Conservation (phyloP, 2,113 vertebrate species). For the Pelodiscus sinensis region DNA sequence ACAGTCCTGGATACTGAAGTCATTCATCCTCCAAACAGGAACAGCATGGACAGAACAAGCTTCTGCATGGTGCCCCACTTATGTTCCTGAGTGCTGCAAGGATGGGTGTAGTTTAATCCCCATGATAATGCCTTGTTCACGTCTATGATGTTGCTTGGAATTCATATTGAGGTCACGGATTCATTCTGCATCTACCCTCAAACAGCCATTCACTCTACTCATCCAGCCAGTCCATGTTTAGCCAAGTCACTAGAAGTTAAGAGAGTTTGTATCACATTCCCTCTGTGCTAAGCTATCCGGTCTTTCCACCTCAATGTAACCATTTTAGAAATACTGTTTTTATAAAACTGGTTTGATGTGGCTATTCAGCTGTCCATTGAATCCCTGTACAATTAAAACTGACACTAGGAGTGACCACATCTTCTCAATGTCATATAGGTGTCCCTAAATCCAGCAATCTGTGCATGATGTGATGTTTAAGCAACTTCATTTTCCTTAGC, state of each 20-base stretch:
- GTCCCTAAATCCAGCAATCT: not conserved
- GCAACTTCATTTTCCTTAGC: constrained; percentile 13
- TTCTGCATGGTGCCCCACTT: not conserved
- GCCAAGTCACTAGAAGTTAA: accelerated
- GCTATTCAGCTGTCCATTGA: not conserved
- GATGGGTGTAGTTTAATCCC: too few relatives aligned
- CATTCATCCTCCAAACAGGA: not conserved
- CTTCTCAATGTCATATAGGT: not conserved
- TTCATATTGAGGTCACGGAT: not conserved
- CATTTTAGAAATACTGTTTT: not conserved
- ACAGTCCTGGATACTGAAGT: not conserved
- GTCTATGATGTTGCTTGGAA: not conserved
- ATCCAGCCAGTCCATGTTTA: accelerated
- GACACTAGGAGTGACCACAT: not conserved
- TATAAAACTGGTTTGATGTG: not conserved
- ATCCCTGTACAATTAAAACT: not conserved
- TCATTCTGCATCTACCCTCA: accelerated
- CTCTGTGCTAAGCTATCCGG: not conserved
- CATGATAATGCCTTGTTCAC: not conserved
- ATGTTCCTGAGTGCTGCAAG: accelerated
- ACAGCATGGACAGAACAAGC: not conserved
- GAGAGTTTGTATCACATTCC: accelerated
- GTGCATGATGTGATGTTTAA: not conserved
- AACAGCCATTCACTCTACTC: accelerated
- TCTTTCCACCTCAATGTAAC: not conserved